Percentiles rank a stretch among this genome's conserved stretches.
Conservation (phyloP, 2,888 invertebrate genomes). For the Lypha dubia region DNA sequence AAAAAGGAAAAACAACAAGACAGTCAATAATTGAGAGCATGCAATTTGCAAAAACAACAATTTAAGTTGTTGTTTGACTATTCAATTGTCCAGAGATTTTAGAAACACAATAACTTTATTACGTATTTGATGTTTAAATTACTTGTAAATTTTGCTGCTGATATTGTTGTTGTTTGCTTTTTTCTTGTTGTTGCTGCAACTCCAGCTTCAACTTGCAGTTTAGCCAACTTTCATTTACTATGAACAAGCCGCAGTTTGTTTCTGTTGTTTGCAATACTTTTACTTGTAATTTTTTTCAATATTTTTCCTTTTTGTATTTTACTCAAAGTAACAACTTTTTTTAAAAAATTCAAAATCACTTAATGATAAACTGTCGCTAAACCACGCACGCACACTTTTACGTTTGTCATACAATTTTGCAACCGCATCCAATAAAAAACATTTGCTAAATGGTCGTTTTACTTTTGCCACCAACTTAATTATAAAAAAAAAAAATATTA, state of each 20-base stretch:
- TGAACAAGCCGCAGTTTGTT: conserved; percentile 26
- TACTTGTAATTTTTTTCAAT: not conserved
- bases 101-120: conserved; percentile 25
- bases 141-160: conserved; percentile 7
- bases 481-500: conserved; percentile 47
- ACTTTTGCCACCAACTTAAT: conserved; percentile 49
- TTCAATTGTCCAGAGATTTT: conserved; percentile 2
- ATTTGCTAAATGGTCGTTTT: conserved; percentile 56
- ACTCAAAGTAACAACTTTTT: not conserved
- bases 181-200: conserved; percentile 41
- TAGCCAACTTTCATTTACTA: conserved; percentile 59
- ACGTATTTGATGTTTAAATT: conserved; percentile 30
- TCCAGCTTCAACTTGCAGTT: conserved; percentile 35
- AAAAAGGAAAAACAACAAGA: conserved; percentile 1
- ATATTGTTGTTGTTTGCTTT: not conserved
- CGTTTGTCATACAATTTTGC: conserved; percentile 40
- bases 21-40: not conserved
- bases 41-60: not conserved
- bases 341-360: conserved; percentile 5
- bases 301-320: conserved; percentile 7
- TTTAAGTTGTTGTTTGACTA: conserved; percentile 3
- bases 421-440: conserved; percentile 55
- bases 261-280: conserved; percentile 32
- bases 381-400: conserved; percentile 39
- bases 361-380: conserved; percentile 9